Percentiles rank a stretch among this genome's conserved stretches.
These are phyloP conservation scores for Sebastiscus tertius DNA, from an alignment of 2,797 vertebrate species.

Conservation along the genomic window DNA sequence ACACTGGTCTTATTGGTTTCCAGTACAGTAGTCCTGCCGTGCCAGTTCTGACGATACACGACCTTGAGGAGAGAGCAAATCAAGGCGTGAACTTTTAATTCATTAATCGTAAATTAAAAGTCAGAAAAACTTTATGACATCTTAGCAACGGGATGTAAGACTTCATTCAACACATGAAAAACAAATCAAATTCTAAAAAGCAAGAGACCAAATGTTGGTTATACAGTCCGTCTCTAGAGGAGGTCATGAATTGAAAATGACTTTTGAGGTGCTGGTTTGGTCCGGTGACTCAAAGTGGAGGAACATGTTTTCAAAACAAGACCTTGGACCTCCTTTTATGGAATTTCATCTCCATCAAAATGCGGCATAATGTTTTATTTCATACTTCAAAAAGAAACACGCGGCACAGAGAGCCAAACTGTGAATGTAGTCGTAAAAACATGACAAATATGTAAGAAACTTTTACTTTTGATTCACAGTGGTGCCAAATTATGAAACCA, in stretches of 20 bases:
- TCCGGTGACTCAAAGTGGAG: slow-evolving; percentile 6
- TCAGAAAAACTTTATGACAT: background rate
- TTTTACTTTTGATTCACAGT: background rate
- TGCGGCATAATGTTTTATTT: background rate
- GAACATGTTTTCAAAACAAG: background rate
- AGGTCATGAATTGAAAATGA: slow-evolving; percentile 40
- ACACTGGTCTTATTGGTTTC: slow-evolving; percentile 91
- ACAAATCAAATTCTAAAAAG: background rate
- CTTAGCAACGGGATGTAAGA: background rate
- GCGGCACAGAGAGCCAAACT: background rate
- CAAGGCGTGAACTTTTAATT: background rate
- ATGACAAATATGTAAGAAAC: background rate
- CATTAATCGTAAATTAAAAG: background rate
- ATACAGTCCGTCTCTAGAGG: slow-evolving; percentile 28
- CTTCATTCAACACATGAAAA: background rate
- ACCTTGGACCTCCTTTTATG: background rate
- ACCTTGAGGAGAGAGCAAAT: slow-evolving; percentile 75
- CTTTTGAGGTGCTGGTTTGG: slow-evolving; percentile 14
- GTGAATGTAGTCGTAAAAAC: slow-evolving; percentile 10
- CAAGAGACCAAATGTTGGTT: background rate
- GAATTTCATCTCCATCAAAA: slow-evolving; percentile 1
- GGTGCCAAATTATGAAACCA: slow-evolving; percentile 19
- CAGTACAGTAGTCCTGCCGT: slow-evolving; percentile 82
- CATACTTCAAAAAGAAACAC: background rate
- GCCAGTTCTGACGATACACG: slow-evolving; percentile 89